These are phyloP conservation scores for Sinhomidia bicolor DNA, from an alignment of 2,888 invertebrate species.

Conservation along the genomic window DNA sequence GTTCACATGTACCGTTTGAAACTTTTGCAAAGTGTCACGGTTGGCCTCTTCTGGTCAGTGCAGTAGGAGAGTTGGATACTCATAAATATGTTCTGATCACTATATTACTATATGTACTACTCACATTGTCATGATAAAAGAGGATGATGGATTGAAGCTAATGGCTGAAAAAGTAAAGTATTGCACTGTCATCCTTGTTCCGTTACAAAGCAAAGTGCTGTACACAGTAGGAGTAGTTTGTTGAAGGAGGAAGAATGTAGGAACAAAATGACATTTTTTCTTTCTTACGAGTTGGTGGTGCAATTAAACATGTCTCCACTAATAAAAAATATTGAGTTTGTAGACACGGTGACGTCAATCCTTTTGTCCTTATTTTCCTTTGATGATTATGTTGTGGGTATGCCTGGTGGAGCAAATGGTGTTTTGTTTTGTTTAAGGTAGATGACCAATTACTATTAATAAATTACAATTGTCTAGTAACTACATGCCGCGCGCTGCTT, in stretches of 20 bases:
- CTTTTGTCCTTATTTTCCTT: neutral
- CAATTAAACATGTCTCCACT: neutral
- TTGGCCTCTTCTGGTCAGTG: conserved; percentile 8
- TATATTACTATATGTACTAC: neutral
- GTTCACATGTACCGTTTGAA: conserved; percentile 10
- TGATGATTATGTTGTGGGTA: neutral
- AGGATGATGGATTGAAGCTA: conserved; percentile 18
- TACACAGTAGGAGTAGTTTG: neutral
- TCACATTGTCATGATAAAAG: neutral
- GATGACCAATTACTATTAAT: neutral
- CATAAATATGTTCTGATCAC: neutral
- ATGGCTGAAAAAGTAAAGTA: neutral
- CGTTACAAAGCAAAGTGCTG: conserved; percentile 2
- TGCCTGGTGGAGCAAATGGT: neutral
- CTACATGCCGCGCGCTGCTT: no score
- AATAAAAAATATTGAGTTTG: neutral
- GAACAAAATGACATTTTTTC: neutral
- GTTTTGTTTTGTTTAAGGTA: neutral
- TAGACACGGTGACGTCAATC: neutral
- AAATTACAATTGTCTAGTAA: neutral
- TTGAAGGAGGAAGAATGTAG: neutral
- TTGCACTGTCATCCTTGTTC: conserved; percentile 28
- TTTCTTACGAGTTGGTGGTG: neutral
- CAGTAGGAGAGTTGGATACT: neutral
- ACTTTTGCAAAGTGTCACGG: conserved; percentile 30